Evolutionary conservation across 2,888 invertebrate genomes (phyloP), one percentile per base, ranked within the genome.

Genomic region (Mycalesis mineus): DNA sequence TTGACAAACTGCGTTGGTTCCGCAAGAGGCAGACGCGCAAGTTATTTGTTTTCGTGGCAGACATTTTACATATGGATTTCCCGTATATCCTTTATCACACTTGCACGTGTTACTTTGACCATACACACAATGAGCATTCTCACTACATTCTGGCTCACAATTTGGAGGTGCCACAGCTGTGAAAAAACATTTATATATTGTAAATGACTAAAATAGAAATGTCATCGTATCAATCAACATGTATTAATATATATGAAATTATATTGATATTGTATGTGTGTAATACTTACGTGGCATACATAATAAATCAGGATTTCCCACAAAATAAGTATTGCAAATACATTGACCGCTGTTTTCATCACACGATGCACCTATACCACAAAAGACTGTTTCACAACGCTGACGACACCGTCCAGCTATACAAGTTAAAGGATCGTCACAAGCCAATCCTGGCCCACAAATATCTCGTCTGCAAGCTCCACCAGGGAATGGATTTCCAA

Each of bases 401-500:
- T 96, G 95, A 73, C 96, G 95, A 78, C 97, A 97, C 61, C 97
- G 92, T 28, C 97, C 97, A 15, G 95, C 93, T 62, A 97, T 94
- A 76, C 97, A 97, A 1, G 95, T 92, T 69, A 95, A 92, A 0
- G 95, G 95, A 49, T 94, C 93, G 31, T 92, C 92, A 69, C 97
- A 97, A 0, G 95, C 95, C 52, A 94, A 89, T 0, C 92, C 91
- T 2, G 93, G 90, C 0, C 95, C 95, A 78, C 97, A 97, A 53
- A 95, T 91, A 80, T 97, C 97, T 52, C 95, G 93, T 55, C 91
- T 91, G 74, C 97, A 97, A 55, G 91, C 91, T 39, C 97, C 97
- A 28, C 97, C 97, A 0, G 97, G 95, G 89, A 97, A 97, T 7
- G 97, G 97, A 84, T 97, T 97, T 15, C 97, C 97, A 57, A 94